These are phyloP conservation scores for Oxystoma pomonae DNA, from an alignment of 2,888 invertebrate species.

Conservation along the genomic window DNA sequence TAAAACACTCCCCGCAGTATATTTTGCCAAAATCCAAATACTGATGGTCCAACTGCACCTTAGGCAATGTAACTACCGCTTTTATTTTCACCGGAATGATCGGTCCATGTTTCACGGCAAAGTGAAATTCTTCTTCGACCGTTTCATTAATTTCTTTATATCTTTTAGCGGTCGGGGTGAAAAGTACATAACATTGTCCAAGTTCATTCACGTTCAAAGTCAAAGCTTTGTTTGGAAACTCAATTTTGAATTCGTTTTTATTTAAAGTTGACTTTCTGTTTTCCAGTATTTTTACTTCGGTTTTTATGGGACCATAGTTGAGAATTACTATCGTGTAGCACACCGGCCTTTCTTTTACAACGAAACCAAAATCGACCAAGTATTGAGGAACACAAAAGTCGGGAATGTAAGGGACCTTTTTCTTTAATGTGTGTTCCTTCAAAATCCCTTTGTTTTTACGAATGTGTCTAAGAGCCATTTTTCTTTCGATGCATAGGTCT, in stretches of 20 bases:
- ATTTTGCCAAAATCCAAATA: constrained; percentile 55
- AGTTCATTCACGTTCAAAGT: neutral
- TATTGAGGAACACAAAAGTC: constrained; percentile 53
- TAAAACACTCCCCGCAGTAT: constrained; percentile 56
- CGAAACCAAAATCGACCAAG: constrained; percentile 55
- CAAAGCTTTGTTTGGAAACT: constrained; percentile 33
- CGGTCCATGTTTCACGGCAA: constrained; percentile 54
- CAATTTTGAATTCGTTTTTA: constrained; percentile 38
- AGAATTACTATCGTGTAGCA: constrained; percentile 49
- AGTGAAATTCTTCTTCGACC: constrained; percentile 27
- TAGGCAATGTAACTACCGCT: constrained; percentile 58
- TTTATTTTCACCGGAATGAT: constrained; percentile 56
- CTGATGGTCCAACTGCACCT: constrained; percentile 47
- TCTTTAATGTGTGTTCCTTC: constrained; percentile 35
- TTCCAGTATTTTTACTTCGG: constrained; percentile 46
- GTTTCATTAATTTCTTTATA: constrained; percentile 49
- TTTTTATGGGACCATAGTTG: constrained; percentile 55
- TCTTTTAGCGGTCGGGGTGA: constrained; percentile 48
- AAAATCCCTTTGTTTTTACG: constrained; percentile 46
- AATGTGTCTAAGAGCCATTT: constrained; percentile 50
- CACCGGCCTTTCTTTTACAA: constrained; percentile 49
- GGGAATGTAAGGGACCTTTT: constrained; percentile 46
- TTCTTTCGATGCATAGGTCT: constrained; percentile 58
- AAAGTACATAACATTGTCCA: constrained; percentile 44
- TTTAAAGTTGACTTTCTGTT: constrained; percentile 26